A percentile compares a stretch with the other conserved stretches of the same genome.
These are phyloP conservation scores for Cheilosia urbana DNA, from an alignment of 2,888 invertebrate genomes.

Conservation along the genomic window DNA sequence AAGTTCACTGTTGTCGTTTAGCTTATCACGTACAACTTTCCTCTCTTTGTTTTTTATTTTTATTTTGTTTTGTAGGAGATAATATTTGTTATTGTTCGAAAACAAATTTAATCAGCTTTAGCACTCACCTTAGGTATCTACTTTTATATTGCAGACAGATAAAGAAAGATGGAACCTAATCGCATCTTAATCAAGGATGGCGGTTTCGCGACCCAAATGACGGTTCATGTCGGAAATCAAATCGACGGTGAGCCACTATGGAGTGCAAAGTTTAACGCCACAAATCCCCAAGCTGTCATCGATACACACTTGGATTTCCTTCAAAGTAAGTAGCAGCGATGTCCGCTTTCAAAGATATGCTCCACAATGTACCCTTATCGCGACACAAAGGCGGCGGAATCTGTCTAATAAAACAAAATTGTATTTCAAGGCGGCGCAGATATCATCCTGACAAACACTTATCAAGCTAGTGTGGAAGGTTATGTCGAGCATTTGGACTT, in stretches of 20 bases:
- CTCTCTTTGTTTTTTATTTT: too few relatives aligned
- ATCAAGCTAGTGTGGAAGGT: constrained; percentile 93
- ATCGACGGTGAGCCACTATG: constrained; percentile 95
- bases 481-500: constrained; percentile 90
- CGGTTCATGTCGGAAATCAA: constrained; percentile 89
- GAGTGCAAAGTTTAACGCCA: constrained; percentile 93
- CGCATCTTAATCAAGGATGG: constrained; percentile 87
- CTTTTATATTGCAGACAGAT: constrained; percentile 23
- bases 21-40: too few relatives aligned
- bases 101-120: background rate
- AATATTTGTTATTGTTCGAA: constrained; percentile 9
- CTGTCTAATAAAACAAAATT: background rate
- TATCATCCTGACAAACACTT: constrained; percentile 94
- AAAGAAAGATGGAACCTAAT: constrained; percentile 78
- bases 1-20: background rate
- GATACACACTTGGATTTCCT: constrained; percentile 93
- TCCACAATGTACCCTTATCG: background rate
- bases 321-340: constrained; percentile 85
- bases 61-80: constrained; percentile 1
- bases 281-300: constrained; percentile 91
- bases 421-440: constrained; percentile 91
- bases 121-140: constrained; percentile 6
- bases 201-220: constrained; percentile 92
- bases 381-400: too few relatives aligned
- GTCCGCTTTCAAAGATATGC: background rate